These are phyloP conservation scores for Azorinus chamasolen DNA, from an alignment of 2,888 invertebrate species.

Conservation along the genomic window DNA sequence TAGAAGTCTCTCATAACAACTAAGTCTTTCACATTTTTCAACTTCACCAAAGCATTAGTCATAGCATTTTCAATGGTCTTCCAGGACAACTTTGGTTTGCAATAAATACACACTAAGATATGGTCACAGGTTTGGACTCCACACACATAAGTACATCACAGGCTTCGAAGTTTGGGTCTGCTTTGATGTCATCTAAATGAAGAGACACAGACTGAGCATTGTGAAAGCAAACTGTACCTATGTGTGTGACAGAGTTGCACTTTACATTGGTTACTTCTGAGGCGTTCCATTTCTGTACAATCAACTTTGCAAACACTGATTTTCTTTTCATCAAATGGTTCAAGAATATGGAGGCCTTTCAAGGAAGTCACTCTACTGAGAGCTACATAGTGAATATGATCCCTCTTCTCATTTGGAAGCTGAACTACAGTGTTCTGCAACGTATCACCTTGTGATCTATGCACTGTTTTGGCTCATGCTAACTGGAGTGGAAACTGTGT, in stretches of 20 bases:
- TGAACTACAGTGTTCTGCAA: background rate
- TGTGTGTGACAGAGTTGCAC: too few species aligned
- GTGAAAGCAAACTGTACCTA: background rate
- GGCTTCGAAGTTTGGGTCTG: background rate
- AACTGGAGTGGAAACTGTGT: background rate
- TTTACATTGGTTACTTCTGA: too few species aligned
- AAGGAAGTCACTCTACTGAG: background rate
- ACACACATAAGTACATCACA: background rate
- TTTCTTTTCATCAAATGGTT: background rate
- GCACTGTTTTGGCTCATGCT: background rate
- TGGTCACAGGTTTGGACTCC: background rate
- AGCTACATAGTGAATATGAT: constrained; percentile 1
- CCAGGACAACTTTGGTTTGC: background rate
- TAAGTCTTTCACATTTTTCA: too few species aligned
- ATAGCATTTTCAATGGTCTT: background rate
- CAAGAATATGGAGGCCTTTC: background rate
- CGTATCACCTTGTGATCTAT: constrained; percentile 2
- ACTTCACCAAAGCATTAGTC: too few species aligned
- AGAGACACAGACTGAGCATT: constrained; percentile 3
- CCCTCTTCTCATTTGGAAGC: background rate
- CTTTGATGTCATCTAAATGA: background rate
- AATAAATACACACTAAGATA: background rate
- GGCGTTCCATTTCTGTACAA: too few species aligned
- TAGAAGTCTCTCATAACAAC: too few species aligned
- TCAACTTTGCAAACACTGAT: too few species aligned